These are phyloP conservation scores for Peromyscus nudipes DNA, from an alignment of 2,797 vertebrate genomes.

Conservation along the genomic window DNA sequence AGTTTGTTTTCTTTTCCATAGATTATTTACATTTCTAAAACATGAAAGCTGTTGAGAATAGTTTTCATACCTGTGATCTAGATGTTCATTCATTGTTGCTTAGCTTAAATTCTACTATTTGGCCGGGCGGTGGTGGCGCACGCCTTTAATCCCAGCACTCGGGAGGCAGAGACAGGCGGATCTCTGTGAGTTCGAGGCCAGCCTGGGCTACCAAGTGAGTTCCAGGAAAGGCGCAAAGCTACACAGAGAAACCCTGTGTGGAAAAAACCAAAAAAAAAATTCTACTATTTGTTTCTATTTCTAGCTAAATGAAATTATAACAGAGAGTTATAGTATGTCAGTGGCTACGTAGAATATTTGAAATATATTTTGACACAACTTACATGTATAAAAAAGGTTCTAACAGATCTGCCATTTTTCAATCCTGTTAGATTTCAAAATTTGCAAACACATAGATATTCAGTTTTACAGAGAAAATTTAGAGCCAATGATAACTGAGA, in stretches of 20 bases:
- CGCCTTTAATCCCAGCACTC: too few relatives aligned
- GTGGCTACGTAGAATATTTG: conserved; percentile 50
- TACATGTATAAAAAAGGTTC: conserved; percentile 83
- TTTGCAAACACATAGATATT: conserved; percentile 85
- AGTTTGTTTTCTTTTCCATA: conserved; percentile 20
- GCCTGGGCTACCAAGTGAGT: too few relatives aligned
- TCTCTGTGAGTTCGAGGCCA: too few relatives aligned
- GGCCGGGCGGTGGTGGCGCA: too few relatives aligned
- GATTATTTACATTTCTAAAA: conserved; percentile 44
- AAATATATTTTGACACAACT: conserved; percentile 83
- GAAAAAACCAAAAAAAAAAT: too few relatives aligned
- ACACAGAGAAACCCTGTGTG: too few relatives aligned
- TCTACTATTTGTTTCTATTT: conserved; percentile 32
- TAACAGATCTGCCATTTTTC: conserved; percentile 86
- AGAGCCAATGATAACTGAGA: conserved; percentile 85
- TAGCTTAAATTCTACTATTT: conserved; percentile 31
- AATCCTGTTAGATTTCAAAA: conserved; percentile 86
- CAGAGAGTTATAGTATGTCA: conserved; percentile 15
- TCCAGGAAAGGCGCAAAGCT: too few relatives aligned
- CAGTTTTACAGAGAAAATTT: conserved; percentile 81
- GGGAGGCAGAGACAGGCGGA: too few relatives aligned
- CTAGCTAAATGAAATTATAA: conserved; percentile 45
- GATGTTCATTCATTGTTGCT: background rate
- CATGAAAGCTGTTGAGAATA: conserved; percentile 7
- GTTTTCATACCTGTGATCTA: conserved; percentile 45